Base-by-base conservation (phyloP, 92 coral and sea anemone genomes). In the Zoanthus sociatus region DNA sequence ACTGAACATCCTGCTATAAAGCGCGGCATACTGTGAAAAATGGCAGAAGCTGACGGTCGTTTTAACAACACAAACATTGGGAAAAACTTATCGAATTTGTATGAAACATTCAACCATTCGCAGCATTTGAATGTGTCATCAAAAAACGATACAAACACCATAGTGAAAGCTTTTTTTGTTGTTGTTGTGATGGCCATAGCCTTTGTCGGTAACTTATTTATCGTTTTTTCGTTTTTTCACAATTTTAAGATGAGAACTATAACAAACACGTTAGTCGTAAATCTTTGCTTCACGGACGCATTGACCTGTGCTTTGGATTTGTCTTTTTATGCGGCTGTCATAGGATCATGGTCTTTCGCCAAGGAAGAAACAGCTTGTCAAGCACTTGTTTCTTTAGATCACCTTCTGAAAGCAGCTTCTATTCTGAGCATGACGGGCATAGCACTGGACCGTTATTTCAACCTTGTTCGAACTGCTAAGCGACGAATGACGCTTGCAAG, bases 211-310 rank as follows among this genome's bases (percentile, higher is more conserved):
- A 94, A 94, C 78, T 12, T 84, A 3, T 18, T 92, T 6, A 91
- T 94, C 72, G 5, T 89, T 1, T 78, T 84, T 30, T 73, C 93
- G 9, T 94, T 86, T 66, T 78, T 84, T 71, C 82, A 79, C 32
- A 94, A 93, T 90, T 88, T 86, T 74, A 94, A 94, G 63, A 91
- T 91, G 96, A 88, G 93, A 45, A 94, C 98, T 3, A 91, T 82
- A 48, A 94, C 98, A 0, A 94, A 94, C 73, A 79, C 84, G 6
- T 12, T 93, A 78, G 94, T 94, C 0, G 69, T 94, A 20, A 94
- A 93, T 66, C 88, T 93, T 63, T 93, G 96, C 73, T 54, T 93
- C 20, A 84, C 91, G n/a, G 96, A 94, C 86, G 82, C 87, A 2
- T 68, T 93, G 16, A 88, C 93, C 11, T 92, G 79, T 10, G 30